A percentile compares a stretch with the other conserved stretches of the same genome.
Evolutionary conservation across 2,113 vertebrate species (phyloP).

Genomic region (Hemichromis elongatus): DNA sequence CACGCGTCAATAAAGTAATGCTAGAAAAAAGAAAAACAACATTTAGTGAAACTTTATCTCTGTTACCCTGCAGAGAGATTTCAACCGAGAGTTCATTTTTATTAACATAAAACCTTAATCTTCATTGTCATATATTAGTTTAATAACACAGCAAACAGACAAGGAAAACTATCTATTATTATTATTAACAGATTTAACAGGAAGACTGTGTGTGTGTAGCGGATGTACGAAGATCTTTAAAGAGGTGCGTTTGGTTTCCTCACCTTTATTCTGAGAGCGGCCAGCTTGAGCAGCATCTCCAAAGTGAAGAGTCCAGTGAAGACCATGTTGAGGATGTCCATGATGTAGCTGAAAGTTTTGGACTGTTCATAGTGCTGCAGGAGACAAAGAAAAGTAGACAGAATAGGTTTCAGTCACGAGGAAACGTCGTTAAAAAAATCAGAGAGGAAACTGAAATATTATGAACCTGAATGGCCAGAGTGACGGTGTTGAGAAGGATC

Average conservation of each 20-base stretch:
- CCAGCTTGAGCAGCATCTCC: slow-evolving; percentile 93
- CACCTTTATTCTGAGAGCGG: slow-evolving; percentile 87
- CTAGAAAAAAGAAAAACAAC: slow-evolving; percentile 47
- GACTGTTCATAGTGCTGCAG: slow-evolving; percentile 89
- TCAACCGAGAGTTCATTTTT: rapidly evolving
- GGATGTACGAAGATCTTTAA: neutral
- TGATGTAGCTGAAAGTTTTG: slow-evolving; percentile 83
- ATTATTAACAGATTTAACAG: neutral
- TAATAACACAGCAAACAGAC: rapidly evolving
- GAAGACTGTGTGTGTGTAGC: neutral
- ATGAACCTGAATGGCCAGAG: slow-evolving; percentile 84
- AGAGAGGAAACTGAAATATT: neutral
- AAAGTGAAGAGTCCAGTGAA: slow-evolving; percentile 91
- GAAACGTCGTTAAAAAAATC: rapidly evolving
- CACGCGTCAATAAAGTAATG: slow-evolving; percentile 92
- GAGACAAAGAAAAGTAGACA: neutral
- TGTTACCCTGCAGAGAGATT: neutral
- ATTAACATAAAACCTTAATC: too few species aligned
- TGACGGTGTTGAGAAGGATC: slow-evolving; percentile 92
- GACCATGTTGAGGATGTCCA: slow-evolving; percentile 95
- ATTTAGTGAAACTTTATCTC: neutral
- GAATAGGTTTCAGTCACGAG: neutral
- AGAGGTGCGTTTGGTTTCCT: neutral
- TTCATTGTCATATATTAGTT: neutral
- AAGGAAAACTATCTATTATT: rapidly evolving